phyloP scores from a whole-genome alignment of 2,113 vertebrate species.

The Dasyprocta punctata region DNA sequence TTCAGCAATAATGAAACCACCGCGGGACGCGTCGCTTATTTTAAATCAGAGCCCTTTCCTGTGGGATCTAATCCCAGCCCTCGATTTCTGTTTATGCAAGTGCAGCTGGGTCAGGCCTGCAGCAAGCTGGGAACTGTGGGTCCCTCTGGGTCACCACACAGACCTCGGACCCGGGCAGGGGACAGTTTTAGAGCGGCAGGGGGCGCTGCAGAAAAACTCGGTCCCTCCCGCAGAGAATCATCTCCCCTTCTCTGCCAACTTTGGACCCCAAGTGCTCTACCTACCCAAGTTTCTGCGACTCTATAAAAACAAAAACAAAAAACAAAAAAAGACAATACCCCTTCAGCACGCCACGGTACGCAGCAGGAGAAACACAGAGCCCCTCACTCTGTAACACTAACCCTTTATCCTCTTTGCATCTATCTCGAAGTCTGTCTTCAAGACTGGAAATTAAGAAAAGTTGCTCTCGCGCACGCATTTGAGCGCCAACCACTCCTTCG shows the following conservation, averaged over 20 bases:
- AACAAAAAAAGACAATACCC: not conserved
- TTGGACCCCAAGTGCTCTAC: not conserved
- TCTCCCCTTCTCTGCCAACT: fast-evolving
- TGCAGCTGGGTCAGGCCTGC: not conserved
- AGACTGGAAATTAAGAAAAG: not conserved
- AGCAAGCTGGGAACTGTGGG: fast-evolving
- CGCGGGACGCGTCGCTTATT: not conserved
- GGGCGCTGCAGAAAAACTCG: conserved; percentile 42
- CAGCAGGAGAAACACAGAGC: not conserved
- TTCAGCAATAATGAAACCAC: not conserved
- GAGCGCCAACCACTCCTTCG: not conserved
- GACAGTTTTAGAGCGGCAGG: conserved; percentile 30
- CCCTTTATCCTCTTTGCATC: not conserved
- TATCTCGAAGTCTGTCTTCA: not conserved
- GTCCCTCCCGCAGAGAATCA: not conserved
- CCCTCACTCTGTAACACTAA: not conserved
- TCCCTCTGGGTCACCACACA: not conserved
- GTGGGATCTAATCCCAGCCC: not conserved
- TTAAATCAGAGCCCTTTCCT: not conserved
- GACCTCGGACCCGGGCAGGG: not conserved
- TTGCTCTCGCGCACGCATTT: not conserved
- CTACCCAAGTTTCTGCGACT: not conserved
- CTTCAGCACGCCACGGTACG: not conserved
- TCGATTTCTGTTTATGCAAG: not conserved
- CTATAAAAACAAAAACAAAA: not conserved